These are phyloP conservation scores for Phrynocephalus guinanensis DNA, from an alignment of 2,797 vertebrate genomes.

Conservation along the genomic window DNA sequence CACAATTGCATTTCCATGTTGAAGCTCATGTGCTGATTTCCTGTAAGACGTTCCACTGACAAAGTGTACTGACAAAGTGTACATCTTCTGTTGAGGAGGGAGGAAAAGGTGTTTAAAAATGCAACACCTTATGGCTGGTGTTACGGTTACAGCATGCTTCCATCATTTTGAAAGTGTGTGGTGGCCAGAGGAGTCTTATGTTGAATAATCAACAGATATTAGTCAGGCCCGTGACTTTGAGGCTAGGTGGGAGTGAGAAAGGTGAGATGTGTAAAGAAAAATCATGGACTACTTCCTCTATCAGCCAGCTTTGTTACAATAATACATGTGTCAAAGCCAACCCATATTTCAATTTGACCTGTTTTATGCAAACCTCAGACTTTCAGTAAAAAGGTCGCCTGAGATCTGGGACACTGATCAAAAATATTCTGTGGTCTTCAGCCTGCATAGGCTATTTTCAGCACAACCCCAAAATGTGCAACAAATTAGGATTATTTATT, in stretches of 20 bases:
- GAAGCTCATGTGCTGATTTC: neutral
- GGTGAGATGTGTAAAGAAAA: rapidly evolving
- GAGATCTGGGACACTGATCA: constrained; percentile 52
- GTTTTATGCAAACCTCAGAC: constrained; percentile 26
- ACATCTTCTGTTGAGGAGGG: neutral
- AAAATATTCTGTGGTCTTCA: constrained; percentile 9
- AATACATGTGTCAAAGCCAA: neutral
- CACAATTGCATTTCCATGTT: neutral
- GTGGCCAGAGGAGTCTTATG: rapidly evolving
- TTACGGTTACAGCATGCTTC: neutral
- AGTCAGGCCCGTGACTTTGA: neutral
- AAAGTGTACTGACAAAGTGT: neutral
- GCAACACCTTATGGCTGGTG: neutral
- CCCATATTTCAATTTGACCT: neutral
- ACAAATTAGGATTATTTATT: neutral
- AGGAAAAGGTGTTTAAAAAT: neutral
- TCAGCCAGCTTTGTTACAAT: rapidly evolving
- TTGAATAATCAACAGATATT: rapidly evolving
- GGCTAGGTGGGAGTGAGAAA: neutral
- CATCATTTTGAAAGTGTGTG: rapidly evolving
- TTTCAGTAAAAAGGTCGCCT: constrained; percentile 21
- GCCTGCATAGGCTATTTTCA: neutral
- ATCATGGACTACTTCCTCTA: rapidly evolving
- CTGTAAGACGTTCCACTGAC: neutral
- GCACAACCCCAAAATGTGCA: constrained; percentile 9